phyloP scores from a whole-genome alignment of 2,113 vertebrate genomes.

The Euleptes europaea region DNA sequence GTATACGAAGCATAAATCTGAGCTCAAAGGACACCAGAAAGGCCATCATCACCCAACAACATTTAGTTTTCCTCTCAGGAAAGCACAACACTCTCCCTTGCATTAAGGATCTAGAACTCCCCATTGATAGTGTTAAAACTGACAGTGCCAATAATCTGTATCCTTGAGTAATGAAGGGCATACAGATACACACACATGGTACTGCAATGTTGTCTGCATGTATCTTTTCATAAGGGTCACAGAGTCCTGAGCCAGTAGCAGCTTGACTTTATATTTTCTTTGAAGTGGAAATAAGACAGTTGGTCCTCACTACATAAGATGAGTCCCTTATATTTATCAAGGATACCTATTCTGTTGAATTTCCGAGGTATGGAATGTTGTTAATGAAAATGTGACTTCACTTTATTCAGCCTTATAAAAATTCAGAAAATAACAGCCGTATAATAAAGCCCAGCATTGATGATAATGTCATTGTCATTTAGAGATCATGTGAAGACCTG shows the following conservation, averaged over 20 bases:
- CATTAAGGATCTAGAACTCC: too few species aligned
- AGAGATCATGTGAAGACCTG: conserved; percentile 35
- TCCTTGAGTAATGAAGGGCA: not conserved
- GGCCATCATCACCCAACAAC: too few species aligned
- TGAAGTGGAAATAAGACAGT: not conserved
- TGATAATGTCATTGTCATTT: conserved; percentile 53
- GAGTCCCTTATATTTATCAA: not conserved
- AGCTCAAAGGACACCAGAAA: too few species aligned
- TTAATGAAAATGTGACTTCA: conserved; percentile 1
- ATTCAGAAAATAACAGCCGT: not conserved
- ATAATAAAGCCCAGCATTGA: conserved; percentile 42
- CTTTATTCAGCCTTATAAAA: conserved; percentile 21
- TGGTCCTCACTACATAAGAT: not conserved
- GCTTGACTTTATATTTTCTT: not conserved
- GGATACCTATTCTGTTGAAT: not conserved
- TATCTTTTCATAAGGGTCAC: not conserved
- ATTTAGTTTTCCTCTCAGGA: too few species aligned
- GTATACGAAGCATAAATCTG: too few species aligned
- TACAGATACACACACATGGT: not conserved
- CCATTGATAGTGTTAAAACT: not conserved
- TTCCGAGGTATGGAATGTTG: not conserved
- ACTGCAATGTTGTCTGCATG: not conserved
- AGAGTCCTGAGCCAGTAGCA: not conserved
- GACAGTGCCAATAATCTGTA: not conserved
- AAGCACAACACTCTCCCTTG: too few species aligned